Percentiles rank a stretch among this genome's conserved stretches.
Evolutionary conservation across 2,888 invertebrate species (phyloP).

Genomic region (Heliothis peltigera): DNA sequence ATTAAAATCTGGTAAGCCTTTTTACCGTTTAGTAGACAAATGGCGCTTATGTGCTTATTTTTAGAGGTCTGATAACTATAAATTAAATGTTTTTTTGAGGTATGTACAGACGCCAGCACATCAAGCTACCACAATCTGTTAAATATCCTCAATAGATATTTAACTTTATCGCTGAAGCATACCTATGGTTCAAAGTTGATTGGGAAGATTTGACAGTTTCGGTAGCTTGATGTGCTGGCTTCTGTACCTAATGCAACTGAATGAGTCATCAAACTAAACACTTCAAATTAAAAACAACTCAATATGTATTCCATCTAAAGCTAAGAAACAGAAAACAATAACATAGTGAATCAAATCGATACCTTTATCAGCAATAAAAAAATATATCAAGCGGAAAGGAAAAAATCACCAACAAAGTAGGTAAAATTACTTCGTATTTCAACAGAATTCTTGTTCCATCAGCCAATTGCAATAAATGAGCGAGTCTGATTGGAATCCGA

Average conservation of each 20-base stretch:
- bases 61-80: too few species aligned
- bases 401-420: constrained; percentile 57
- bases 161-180: too few species aligned
- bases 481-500: constrained; percentile 82
- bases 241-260: too few species aligned
- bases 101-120: too few species aligned
- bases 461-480: constrained; percentile 83
- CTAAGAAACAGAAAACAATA: not conserved
- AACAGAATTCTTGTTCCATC: constrained; percentile 77
- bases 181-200: too few species aligned
- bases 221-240: too few species aligned
- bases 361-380: constrained; percentile 27
- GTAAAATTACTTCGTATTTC: constrained; percentile 71
- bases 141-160: too few species aligned
- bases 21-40: too few species aligned
- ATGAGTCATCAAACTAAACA: not conserved
- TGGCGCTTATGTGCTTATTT: too few species aligned
- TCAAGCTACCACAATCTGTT: too few species aligned
- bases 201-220: too few species aligned
- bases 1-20: not conserved
- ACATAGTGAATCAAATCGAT: constrained; percentile 17
- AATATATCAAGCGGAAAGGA: constrained; percentile 21
- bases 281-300: not conserved
- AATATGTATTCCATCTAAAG: not conserved
- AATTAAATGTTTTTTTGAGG: too few species aligned